phyloP scores from a whole-genome alignment of 2,797 vertebrate species.

The Atherinosoma microstoma region DNA sequence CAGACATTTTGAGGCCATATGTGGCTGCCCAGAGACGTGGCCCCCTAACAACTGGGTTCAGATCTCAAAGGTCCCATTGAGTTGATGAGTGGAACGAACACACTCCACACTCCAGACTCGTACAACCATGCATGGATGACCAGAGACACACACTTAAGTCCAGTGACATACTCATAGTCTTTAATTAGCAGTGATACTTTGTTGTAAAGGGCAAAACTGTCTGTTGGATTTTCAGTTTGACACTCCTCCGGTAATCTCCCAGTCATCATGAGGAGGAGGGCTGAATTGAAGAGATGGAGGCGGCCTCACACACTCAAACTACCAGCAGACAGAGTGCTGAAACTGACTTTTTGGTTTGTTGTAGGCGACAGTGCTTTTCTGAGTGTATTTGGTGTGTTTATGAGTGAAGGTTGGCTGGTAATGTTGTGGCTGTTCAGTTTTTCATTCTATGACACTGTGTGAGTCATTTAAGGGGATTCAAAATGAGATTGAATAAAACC shows the following conservation, averaged over 20 bases:
- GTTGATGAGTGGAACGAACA: conserved; percentile 33
- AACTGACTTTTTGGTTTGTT: conserved; percentile 1
- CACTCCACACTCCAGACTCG: conserved; percentile 13
- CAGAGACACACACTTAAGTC: conserved; percentile 52
- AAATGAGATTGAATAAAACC: conserved; percentile 19
- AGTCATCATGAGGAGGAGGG: conserved; percentile 37
- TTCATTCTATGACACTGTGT: conserved; percentile 10
- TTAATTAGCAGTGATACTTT: conserved; percentile 69
- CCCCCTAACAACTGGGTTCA: conserved; percentile 31
- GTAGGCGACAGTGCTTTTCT: neutral
- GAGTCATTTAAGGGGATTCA: conserved; percentile 27
- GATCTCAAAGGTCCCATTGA: conserved; percentile 28
- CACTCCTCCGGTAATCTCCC: conserved; percentile 57
- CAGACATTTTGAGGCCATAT: conserved; percentile 40
- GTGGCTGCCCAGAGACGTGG: neutral
- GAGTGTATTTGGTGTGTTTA: conserved; percentile 1
- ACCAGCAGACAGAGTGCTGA: conserved; percentile 4
- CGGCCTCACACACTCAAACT: conserved; percentile 6
- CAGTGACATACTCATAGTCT: conserved; percentile 64
- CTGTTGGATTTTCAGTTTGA: conserved; percentile 63
- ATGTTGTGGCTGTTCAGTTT: conserved; percentile 18
- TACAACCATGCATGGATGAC: conserved; percentile 35
- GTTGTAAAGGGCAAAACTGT: conserved; percentile 75
- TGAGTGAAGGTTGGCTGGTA: conserved; percentile 6
- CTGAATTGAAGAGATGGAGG: neutral